Conservation (phyloP, 2,113 vertebrate species). For the Collichthys lucidus region DNA sequence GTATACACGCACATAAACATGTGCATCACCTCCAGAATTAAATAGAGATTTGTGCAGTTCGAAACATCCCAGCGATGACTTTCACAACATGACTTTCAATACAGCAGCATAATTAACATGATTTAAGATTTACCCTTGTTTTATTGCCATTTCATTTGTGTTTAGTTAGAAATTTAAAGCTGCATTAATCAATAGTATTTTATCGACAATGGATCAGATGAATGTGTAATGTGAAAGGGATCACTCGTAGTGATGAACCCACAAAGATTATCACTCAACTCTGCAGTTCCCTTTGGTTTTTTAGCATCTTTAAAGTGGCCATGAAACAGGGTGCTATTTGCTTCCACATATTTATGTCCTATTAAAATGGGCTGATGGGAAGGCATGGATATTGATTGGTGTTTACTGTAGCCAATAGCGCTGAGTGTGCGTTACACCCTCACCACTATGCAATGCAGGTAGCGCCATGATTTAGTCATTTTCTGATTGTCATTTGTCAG, state of each 20-base stretch:
- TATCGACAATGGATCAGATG: neutral
- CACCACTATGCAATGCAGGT: too few species aligned
- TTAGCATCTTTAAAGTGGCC: neutral
- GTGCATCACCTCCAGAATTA: conserved; percentile 36
- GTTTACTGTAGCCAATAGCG: too few species aligned
- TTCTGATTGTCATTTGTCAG: too few species aligned
- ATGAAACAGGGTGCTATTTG: too few species aligned
- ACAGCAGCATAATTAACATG: neutral
- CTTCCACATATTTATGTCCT: too few species aligned
- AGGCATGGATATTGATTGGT: too few species aligned
- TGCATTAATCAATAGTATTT: neutral
- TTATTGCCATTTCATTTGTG: neutral
- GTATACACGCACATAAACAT: conserved; percentile 14
- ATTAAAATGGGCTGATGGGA: too few species aligned
- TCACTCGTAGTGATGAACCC: neutral
- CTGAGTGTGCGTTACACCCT: too few species aligned
- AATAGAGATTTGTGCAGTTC: conserved; percentile 45
- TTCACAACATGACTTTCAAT: conserved; percentile 4
- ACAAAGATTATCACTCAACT: neutral
- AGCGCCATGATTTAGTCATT: too few species aligned
- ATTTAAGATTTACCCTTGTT: neutral
- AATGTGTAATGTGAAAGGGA: neutral
- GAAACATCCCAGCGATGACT: neutral
- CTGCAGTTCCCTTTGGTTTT: neutral
- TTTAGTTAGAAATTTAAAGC: neutral